phyloP scores from a whole-genome alignment of 2,113 vertebrate genomes.

The Anarrhichthys ocellatus region DNA sequence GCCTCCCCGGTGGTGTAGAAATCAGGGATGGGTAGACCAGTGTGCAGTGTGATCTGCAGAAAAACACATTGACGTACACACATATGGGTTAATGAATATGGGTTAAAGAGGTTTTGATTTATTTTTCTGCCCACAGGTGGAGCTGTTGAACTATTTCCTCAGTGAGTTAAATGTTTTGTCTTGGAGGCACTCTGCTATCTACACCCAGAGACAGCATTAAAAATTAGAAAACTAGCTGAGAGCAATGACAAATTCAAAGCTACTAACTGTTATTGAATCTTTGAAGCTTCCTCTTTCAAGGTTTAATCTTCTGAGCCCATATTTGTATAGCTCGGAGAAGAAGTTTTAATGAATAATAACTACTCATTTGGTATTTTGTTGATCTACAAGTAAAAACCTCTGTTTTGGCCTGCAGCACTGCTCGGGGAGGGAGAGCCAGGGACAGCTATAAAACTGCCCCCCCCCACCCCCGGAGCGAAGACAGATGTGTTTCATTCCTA shows the following conservation, averaged over 20 bases:
- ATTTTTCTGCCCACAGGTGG: conserved; percentile 60
- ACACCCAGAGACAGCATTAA: conserved; percentile 28
- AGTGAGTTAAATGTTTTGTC: background rate
- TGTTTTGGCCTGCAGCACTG: conserved; percentile 10
- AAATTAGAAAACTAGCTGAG: conserved; percentile 20
- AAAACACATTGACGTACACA: conserved; percentile 9
- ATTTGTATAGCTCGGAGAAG: conserved; percentile 31
- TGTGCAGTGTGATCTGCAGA: conserved; percentile 94
- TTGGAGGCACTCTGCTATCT: conserved; percentile 29
- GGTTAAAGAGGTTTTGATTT: background rate
- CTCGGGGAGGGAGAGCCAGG: background rate
- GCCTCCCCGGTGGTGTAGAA: conserved; percentile 90
- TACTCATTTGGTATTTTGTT: conserved; percentile 14
- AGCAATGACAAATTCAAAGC: conserved; percentile 43
- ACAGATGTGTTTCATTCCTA: background rate
- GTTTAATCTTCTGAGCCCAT: conserved; percentile 39
- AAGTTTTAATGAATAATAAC: conserved; percentile 21
- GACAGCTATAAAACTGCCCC: background rate
- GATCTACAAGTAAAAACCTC: conserved; percentile 17
- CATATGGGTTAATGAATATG: background rate
- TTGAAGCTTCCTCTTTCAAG: conserved; percentile 52
- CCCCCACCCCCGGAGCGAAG: background rate
- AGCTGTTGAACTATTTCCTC: conserved; percentile 47
- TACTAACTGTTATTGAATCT: conserved; percentile 41
- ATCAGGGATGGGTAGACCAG: conserved; percentile 93